A percentile compares a stretch with the other conserved stretches of the same genome.
Conservation (phyloP, 1,140 invertebrate species). For the Macrobrachium rosenbergii region DNA sequence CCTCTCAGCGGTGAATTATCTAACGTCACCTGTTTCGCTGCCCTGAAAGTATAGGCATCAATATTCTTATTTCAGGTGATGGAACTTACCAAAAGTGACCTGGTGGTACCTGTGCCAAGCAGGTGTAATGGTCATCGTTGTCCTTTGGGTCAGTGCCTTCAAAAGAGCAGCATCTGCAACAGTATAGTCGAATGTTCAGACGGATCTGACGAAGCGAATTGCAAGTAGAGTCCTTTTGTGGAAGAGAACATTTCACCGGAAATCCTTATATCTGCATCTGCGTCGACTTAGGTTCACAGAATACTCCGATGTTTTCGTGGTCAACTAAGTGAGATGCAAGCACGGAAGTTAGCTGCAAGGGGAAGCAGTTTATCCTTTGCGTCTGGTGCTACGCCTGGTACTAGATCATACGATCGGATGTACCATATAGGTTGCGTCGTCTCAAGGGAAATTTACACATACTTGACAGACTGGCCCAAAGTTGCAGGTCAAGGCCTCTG, state of each 20-base stretch:
- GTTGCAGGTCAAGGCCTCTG: no score
- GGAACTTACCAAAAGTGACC: conserved; percentile 50
- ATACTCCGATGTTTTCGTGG: neutral
- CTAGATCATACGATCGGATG: no score
- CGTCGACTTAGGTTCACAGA: neutral
- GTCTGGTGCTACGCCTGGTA: no score
- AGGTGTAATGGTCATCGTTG: conserved; percentile 57
- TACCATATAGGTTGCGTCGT: no score
- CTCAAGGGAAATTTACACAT: no score
- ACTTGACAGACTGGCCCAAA: no score
- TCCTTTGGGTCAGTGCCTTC: conserved; percentile 76
- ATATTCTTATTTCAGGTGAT: conserved; percentile 34
- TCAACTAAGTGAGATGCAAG: no score
- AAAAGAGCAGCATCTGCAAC: conserved; percentile 78
- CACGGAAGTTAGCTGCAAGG: no score
- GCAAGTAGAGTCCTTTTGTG: conserved; percentile 66
- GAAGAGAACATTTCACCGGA: neutral
- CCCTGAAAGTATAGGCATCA: no score
- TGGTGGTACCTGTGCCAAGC: conserved; percentile 46
- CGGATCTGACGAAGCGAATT: conserved; percentile 82
- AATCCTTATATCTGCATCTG: neutral
- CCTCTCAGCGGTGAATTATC: no score
- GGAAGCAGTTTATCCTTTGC: no score
- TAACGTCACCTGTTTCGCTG: no score
- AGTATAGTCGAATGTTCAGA: conserved; percentile 80